Evolutionary conservation across 2,888 invertebrate genomes (phyloP).

Genomic region (Nowickia ferox): DNA sequence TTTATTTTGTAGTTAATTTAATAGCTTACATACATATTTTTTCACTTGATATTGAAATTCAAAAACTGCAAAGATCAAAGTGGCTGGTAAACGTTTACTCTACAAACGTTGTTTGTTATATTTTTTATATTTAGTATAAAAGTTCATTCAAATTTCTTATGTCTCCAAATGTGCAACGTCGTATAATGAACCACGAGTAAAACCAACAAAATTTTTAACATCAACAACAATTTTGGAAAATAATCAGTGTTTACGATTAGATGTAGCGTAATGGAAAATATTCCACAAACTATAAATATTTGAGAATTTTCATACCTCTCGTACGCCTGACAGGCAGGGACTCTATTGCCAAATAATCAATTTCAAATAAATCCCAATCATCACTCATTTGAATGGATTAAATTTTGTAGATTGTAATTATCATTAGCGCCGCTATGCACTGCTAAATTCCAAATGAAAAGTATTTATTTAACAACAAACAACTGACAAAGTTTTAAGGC

Average conservation of each 20-base stretch:
- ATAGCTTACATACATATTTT: too few species aligned
- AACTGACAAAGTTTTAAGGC: conserved; percentile 8
- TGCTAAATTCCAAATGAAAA: conserved; percentile 27
- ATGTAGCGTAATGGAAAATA: conserved; percentile 9
- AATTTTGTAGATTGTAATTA: conserved; percentile 44
- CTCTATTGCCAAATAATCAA: conserved; percentile 34
- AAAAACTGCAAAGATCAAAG: too few species aligned
- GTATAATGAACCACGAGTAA: background rate
- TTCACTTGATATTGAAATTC: too few species aligned
- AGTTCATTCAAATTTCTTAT: background rate
- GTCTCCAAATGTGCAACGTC: background rate
- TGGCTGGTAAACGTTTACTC: too few species aligned
- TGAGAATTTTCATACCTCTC: conserved; percentile 15
- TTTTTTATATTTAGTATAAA: too few species aligned
- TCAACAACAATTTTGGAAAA: background rate
- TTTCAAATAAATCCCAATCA: conserved; percentile 47
- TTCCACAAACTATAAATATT: conserved; percentile 22
- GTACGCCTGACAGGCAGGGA: background rate
- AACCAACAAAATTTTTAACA: background rate
- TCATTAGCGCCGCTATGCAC: conserved; percentile 5
- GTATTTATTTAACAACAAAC: conserved; percentile 43
- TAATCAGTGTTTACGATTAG: conserved; percentile 13
- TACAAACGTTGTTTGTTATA: too few species aligned
- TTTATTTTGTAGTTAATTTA: too few species aligned
- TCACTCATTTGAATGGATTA: conserved; percentile 43